Evolutionary conservation across 2,113 vertebrate genomes (phyloP).

Genomic region (Pangasianodon hypophthalmus): DNA sequence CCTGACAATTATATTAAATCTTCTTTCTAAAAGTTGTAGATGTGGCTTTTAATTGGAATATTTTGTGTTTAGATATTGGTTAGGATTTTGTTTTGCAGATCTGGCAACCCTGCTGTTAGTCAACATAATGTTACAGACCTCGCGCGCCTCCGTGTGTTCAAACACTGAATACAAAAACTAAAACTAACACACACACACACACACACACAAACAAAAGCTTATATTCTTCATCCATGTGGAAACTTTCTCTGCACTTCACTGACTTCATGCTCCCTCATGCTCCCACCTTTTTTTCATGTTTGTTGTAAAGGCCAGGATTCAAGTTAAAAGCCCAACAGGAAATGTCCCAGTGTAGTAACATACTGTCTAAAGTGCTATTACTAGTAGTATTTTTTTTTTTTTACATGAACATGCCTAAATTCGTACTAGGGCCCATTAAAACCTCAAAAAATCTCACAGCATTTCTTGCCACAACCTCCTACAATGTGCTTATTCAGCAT

Average conservation of each 20-base stretch:
- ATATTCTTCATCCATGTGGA: background rate
- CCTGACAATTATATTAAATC: background rate
- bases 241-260: background rate
- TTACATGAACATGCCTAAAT: background rate
- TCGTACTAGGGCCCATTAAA: background rate
- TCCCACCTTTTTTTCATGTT: background rate
- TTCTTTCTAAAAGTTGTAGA: background rate
- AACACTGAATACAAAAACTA: background rate
- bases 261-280: background rate
- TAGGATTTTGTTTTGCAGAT: background rate
- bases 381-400: no score
- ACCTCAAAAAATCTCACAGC: background rate
- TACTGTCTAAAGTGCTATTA: background rate
- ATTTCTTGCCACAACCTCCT: background rate
- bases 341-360: background rate
- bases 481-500: no score
- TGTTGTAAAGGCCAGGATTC: background rate
- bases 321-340: background rate
- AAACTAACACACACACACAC: background rate
- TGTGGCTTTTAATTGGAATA: background rate
- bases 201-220: no score
- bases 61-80: background rate
- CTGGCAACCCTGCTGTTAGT: background rate
- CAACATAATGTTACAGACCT: background rate
- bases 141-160: conserved; percentile 32